These are phyloP conservation scores for Sebastiscus albofasciatus DNA, from an alignment of 2,797 vertebrate genomes.

Conservation along the genomic window DNA sequence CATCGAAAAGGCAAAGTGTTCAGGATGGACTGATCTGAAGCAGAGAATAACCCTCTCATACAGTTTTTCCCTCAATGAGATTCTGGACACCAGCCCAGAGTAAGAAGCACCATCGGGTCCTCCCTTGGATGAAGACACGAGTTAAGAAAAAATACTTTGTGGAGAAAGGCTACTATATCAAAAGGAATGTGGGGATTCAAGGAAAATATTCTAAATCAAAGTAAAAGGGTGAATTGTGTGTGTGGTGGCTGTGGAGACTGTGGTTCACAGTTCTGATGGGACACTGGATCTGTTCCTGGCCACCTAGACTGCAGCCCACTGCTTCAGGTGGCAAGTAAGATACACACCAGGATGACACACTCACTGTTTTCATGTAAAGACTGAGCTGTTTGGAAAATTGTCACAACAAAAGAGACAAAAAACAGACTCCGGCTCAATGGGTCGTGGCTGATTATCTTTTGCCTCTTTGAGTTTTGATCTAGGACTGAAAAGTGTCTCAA, in stretches of 20 bases:
- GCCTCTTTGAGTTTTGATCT: background rate
- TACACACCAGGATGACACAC: background rate
- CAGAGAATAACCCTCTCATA: background rate
- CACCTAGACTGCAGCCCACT: background rate
- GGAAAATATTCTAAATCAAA: background rate
- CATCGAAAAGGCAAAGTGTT: background rate
- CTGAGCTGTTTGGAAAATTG: background rate
- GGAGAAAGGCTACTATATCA: background rate
- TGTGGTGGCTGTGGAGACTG: background rate
- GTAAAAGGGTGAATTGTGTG: background rate
- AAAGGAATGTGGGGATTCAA: background rate
- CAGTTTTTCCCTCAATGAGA: background rate
- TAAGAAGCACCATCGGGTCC: background rate
- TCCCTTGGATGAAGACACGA: background rate
- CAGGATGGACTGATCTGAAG: background rate
- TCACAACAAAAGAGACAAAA: background rate
- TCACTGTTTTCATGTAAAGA: background rate
- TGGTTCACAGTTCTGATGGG: background rate
- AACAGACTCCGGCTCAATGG: background rate
- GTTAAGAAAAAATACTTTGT: background rate
- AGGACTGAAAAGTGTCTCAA: background rate
- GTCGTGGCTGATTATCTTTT: background rate
- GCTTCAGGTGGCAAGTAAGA: background rate
- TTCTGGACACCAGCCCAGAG: conserved; percentile 3
- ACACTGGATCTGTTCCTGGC: background rate